Evolutionary conservation across 2,797 vertebrate genomes (phyloP), one percentile per base, ranked within the genome.

Genomic region (Fundulus diaphanus): DNA sequence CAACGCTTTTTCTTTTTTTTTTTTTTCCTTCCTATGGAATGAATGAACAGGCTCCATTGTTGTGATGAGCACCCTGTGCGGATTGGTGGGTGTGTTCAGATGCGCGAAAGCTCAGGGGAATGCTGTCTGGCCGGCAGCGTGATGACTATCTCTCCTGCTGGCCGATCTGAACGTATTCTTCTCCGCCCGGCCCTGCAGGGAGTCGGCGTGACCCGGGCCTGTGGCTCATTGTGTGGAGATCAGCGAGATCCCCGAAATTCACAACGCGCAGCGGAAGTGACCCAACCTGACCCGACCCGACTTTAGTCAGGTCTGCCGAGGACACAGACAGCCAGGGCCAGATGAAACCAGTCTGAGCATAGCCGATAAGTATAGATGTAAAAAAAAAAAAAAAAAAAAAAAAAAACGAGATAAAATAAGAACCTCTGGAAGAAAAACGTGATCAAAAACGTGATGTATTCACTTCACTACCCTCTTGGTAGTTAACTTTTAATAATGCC

Each of bases 211-310:
- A 83, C 82, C 85, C 73, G 80, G 78, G 84, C 86, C 89, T 81
- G 88, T 85, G 80, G 86, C 83, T 91, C 90, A 92, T 94, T 96
- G 93, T 94, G 90, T 88, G 65, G 90, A 94, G 92, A 93, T 94
- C 91, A 94, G 91, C 86, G 84, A 92, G 92, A 94, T 93, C 92
- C 88, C 87, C 79, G 31, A 92, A 94, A 93, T 94, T 92, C 78
- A 81, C 87, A 94, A 83, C 88, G 77, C 81, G 73, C 80, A 90
- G 86, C 93, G 92, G 94, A 93, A 94, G 84, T 93, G 89, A 92
- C 88, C 88, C 80, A 70, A 89, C 83, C 88, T 91, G 82, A 90
- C 87, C 90, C 72, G 57, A 66, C 73, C 78, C 85, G 78, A 83
- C 82, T 77, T n/a, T 70, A 76, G 83, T 81, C 76, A 78, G 87